phyloP scores from a whole-genome alignment of 2,888 invertebrate genomes.

The Mystacides longicornis region DNA sequence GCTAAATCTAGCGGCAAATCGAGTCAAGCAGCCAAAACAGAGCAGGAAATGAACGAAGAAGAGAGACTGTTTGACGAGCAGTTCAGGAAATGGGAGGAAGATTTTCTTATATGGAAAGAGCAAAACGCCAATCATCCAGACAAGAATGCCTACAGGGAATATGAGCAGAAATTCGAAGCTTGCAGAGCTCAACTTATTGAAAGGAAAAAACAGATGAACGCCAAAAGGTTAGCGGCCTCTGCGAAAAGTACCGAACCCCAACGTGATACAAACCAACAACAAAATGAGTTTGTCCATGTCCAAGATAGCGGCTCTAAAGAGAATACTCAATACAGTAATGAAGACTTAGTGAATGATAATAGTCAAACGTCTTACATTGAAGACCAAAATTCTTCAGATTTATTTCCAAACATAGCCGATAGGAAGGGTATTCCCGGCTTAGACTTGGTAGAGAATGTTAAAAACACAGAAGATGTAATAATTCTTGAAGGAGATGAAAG shows the following conservation, averaged over 20 bases:
- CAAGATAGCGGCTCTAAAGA: conserved; percentile 33
- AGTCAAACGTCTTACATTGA: conserved; percentile 24
- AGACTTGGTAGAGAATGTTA: conserved; percentile 53
- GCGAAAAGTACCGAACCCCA: background rate
- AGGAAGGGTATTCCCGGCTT: conserved; percentile 63
- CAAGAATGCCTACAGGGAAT: conserved; percentile 75
- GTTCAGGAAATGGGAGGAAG: conserved; percentile 85
- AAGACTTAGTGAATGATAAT: conserved; percentile 32
- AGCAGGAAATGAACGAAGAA: conserved; percentile 43
- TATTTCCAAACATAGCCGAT: conserved; percentile 22
- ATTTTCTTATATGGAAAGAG: conserved; percentile 85
- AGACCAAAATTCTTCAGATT: background rate
- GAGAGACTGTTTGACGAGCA: conserved; percentile 83
- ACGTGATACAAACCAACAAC: background rate
- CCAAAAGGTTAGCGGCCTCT: conserved; percentile 42
- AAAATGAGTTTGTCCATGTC: conserved; percentile 3
- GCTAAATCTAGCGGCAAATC: background rate
- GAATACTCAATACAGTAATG: conserved; percentile 25
- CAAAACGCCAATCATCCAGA: conserved; percentile 90
- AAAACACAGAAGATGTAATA: conserved; percentile 32
- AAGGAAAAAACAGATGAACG: conserved; percentile 73
- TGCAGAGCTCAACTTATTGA: conserved; percentile 73
- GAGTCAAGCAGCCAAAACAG: conserved; percentile 26
- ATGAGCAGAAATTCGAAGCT: conserved; percentile 82
- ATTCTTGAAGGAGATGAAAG: conserved; percentile 34